Evolutionary conservation across 1,140 invertebrate species (phyloP).

Genomic region (Procambarus virginalis): DNA sequence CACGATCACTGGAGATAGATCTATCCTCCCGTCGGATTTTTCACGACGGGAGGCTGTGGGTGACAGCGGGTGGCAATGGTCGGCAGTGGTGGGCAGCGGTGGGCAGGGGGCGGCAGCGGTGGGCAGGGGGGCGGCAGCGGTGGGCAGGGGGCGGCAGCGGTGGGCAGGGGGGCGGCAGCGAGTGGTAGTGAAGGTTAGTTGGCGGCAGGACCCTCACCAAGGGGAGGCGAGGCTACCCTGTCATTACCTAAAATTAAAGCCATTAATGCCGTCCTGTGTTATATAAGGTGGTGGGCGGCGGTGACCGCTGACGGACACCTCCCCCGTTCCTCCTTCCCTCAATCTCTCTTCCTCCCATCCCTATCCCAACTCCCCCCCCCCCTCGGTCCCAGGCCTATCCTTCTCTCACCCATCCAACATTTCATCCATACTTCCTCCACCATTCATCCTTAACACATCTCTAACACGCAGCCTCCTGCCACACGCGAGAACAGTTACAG

Average conservation of each 20-base stretch:
- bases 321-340: neutral
- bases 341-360: neutral
- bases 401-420: neutral
- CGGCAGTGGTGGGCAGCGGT: neutral
- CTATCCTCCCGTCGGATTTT: neutral
- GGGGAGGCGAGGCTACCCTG: constrained; percentile 23
- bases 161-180: neutral
- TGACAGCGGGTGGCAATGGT: neutral
- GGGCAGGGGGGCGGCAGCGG: neutral
- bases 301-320: neutral
- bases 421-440: neutral
- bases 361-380: neutral
- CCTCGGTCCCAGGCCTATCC: neutral
- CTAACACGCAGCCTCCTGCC: too few species aligned
- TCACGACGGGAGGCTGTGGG: neutral
- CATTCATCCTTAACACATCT: neutral
- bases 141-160: neutral
- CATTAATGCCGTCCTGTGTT: constrained; percentile 36
- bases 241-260: constrained; percentile 46
- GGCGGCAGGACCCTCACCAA: neutral
- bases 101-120: neutral
- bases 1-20: constrained; percentile 39
- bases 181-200: neutral
- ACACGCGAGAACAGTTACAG: too few species aligned
- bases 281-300: neutral